phyloP scores from a whole-genome alignment of 2,888 invertebrate genomes.

The Mimas tiliae region DNA sequence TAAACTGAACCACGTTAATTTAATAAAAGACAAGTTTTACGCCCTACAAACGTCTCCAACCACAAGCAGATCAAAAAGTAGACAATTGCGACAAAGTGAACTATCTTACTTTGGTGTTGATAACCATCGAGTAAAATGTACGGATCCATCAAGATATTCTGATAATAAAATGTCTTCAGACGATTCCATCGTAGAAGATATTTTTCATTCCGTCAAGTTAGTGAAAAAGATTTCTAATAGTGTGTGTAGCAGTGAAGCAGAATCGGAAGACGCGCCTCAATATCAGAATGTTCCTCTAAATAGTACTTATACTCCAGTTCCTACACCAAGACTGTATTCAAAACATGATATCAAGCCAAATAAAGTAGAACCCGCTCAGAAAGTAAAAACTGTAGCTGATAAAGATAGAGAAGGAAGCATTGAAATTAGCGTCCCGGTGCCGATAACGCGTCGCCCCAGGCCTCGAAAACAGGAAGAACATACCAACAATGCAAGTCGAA shows the following conservation, averaged over 20 bases:
- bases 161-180: conserved; percentile 40
- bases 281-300: conserved; percentile 71
- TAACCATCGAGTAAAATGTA: conserved; percentile 41
- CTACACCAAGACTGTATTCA: conserved; percentile 65
- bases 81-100: conserved; percentile 85
- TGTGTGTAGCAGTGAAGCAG: conserved; percentile 74
- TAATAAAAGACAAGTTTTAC: conserved; percentile 45
- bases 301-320: conserved; percentile 60
- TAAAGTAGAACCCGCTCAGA: conserved; percentile 48
- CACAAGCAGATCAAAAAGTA: conserved; percentile 59
- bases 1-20: conserved; percentile 1
- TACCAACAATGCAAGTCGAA: conserved; percentile 49
- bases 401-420: conserved; percentile 48
- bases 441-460: conserved; percentile 54
- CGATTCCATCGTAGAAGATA: conserved; percentile 55
- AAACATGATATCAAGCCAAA: conserved; percentile 58
- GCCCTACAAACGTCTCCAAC: conserved; percentile 56
- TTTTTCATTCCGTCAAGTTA: conserved; percentile 72
- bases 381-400: conserved; percentile 66
- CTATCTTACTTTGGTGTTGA: conserved; percentile 84
- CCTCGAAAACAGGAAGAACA: conserved; percentile 54
- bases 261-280: conserved; percentile 71
- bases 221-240: conserved; percentile 73
- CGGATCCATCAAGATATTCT: conserved; percentile 35
- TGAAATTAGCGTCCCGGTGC: conserved; percentile 35